phyloP scores from a whole-genome alignment of 2,888 invertebrate species.

The Drosophila merina region DNA sequence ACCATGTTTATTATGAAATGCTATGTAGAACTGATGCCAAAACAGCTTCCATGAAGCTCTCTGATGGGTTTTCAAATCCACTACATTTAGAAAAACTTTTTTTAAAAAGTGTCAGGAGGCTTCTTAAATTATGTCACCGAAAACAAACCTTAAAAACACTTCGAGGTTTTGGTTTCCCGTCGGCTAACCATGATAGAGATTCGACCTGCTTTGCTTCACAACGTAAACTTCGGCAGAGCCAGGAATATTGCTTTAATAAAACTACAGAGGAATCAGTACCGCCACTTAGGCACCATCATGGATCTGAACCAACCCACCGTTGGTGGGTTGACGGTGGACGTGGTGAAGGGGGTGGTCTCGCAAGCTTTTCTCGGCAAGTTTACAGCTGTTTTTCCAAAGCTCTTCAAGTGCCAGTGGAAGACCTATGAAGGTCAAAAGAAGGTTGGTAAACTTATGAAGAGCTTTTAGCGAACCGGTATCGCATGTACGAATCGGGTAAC shows the following conservation, averaged over 20 bases:
- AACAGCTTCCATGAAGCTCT: not conserved
- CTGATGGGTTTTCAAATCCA: not conserved
- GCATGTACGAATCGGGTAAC: too few relatives aligned
- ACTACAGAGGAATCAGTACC: not conserved
- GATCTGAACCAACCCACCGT: slow-evolving; percentile 53
- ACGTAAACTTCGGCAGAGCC: not conserved
- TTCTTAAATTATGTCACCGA: slow-evolving; percentile 7
- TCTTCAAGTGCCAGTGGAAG: slow-evolving; percentile 70
- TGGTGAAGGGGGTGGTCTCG: slow-evolving; percentile 54
- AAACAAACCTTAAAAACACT: not conserved
- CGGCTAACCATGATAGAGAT: not conserved
- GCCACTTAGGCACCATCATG: slow-evolving; percentile 35
- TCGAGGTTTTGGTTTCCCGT: not conserved
- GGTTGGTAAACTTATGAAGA: slow-evolving; percentile 59
- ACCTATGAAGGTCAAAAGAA: slow-evolving; percentile 75
- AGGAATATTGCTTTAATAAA: not conserved
- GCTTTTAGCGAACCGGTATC: too few relatives aligned
- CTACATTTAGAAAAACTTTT: not conserved
- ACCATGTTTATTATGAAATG: too few relatives aligned
- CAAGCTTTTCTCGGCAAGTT: slow-evolving; percentile 63
- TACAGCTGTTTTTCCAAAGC: slow-evolving; percentile 77
- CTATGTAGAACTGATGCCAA: not conserved
- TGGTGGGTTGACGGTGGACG: slow-evolving; percentile 39
- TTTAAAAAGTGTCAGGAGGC: slow-evolving; percentile 21
- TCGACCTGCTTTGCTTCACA: not conserved